These are phyloP conservation scores for Brachionus koreanus DNA, from an alignment of 1,140 invertebrate genomes.

Conservation along the genomic window DNA sequence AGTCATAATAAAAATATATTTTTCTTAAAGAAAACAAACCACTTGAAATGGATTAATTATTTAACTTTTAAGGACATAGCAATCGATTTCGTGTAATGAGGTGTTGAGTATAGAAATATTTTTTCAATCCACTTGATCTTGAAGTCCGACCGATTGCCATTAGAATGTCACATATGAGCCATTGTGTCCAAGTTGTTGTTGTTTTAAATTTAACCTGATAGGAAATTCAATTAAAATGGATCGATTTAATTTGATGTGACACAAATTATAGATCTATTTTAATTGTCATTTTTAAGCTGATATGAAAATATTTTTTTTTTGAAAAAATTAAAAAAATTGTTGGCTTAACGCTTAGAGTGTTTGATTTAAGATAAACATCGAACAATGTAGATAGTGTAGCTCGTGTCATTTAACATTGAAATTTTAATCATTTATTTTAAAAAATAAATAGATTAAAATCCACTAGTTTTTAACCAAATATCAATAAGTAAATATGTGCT, in stretches of 20 bases:
- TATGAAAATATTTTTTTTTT: not conserved
- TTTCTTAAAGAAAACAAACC: slow-evolving; percentile 24
- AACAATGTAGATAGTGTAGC: slow-evolving; percentile 6
- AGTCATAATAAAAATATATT: not conserved
- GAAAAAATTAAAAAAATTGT: not conserved
- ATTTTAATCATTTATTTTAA: not conserved
- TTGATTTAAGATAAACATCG: slow-evolving; percentile 39
- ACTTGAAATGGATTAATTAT: slow-evolving; percentile 42
- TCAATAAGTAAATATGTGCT: not conserved
- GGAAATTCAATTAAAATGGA: slow-evolving; percentile 17
- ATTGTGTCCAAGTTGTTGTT: slow-evolving; percentile 34
- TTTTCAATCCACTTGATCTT: slow-evolving; percentile 19
- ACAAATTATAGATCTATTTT: slow-evolving; percentile 17
- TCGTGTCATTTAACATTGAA: slow-evolving; percentile 22
- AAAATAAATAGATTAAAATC: slow-evolving; percentile 21
- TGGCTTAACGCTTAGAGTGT: slow-evolving; percentile 35
- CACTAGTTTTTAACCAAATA: not conserved
- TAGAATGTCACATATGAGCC: slow-evolving; percentile 9
- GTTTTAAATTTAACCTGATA: not conserved
- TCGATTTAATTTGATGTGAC: slow-evolving; percentile 34
- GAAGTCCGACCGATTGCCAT: not conserved
- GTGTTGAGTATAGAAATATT: not conserved
- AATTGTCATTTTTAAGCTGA: slow-evolving; percentile 21
- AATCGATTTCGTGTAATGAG: not conserved
- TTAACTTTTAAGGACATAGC: slow-evolving; percentile 37